These are phyloP conservation scores for Malurus splendens DNA, from an alignment of 2,797 vertebrate genomes.

Conservation along the genomic window DNA sequence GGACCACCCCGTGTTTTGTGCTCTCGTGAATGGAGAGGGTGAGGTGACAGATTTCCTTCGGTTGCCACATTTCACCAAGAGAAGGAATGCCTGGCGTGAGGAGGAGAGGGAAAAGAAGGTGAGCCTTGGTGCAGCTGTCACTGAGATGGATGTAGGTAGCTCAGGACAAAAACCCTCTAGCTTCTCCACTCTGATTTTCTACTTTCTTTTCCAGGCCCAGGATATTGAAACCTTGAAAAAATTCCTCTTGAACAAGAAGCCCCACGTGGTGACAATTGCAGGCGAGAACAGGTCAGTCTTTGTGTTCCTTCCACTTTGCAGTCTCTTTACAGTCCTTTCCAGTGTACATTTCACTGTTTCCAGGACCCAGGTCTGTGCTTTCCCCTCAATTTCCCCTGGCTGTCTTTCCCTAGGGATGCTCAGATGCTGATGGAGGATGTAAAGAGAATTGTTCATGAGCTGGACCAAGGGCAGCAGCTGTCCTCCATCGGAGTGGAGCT, in stretches of 20 bases:
- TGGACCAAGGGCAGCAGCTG: conserved; percentile 94
- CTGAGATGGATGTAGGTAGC: background rate
- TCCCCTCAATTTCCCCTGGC: background rate
- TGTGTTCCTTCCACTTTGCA: background rate
- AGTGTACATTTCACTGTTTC: background rate
- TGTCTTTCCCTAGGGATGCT: conserved; percentile 80
- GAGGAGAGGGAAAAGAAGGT: conserved; percentile 97
- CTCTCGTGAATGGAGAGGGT: conserved; percentile 93
- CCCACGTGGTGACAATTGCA: conserved; percentile 93
- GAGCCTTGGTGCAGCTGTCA: background rate
- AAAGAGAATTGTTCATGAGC: conserved; percentile 89
- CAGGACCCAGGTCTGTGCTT: background rate
- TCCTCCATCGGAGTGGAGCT: conserved; percentile 92
- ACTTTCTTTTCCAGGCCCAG: conserved; percentile 67
- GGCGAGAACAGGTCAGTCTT: conserved; percentile 88
- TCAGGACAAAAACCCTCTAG: background rate
- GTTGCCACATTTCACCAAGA: conserved; percentile 93
- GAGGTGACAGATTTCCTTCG: conserved; percentile 97
- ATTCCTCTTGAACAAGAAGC: conserved; percentile 94
- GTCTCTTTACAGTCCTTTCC: background rate
- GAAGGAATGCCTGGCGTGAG: conserved; percentile 93
- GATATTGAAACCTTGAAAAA: conserved; percentile 95
- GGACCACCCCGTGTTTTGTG: conserved; percentile 96
- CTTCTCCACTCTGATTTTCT: background rate
- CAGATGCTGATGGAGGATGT: conserved; percentile 98